Evolutionary conservation across 2,888 invertebrate genomes (phyloP).

Genomic region (Orthonychiurus folsomi): DNA sequence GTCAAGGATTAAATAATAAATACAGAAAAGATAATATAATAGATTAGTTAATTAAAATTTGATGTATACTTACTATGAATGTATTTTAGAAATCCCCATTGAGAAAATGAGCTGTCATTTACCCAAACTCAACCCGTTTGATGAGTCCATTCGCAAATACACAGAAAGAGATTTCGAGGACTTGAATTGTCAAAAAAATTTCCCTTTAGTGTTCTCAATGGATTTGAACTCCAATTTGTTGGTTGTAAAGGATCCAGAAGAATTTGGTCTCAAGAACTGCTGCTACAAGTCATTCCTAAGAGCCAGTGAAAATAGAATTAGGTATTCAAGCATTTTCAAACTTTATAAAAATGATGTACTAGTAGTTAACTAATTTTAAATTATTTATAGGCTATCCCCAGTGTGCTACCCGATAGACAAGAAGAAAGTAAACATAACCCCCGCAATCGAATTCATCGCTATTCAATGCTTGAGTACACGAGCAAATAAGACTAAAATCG

Average conservation of each 20-base stretch:
- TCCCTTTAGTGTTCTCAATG: slow-evolving; percentile 16
- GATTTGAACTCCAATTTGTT: slow-evolving; percentile 13
- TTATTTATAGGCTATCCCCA: slow-evolving; percentile 14
- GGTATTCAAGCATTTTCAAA: neutral
- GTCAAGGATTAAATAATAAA: too few relatives aligned
- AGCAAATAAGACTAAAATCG: slow-evolving; percentile 8
- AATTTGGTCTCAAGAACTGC: slow-evolving; percentile 12
- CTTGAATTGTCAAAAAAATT: neutral
- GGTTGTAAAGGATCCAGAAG: slow-evolving; percentile 1
- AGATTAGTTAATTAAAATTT: too few relatives aligned
- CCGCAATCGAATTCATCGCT: slow-evolving; percentile 19
- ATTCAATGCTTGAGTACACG: slow-evolving; percentile 17
- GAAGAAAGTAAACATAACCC: slow-evolving; percentile 15
- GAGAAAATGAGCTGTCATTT: neutral
- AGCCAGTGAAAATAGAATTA: neutral
- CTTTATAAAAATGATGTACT: neutral
- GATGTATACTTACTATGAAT: too few relatives aligned
- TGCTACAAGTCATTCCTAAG: slow-evolving; percentile 14
- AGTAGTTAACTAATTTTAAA: neutral
- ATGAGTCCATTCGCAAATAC: slow-evolving; percentile 5
- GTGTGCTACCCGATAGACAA: slow-evolving; percentile 19
- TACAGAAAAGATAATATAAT: too few relatives aligned
- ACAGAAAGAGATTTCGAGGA: neutral
- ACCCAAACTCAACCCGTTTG: slow-evolving; percentile 6
- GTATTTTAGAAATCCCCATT: neutral